Evolutionary conservation across 2,113 vertebrate species (phyloP).

Genomic region (Aix galericulata): DNA sequence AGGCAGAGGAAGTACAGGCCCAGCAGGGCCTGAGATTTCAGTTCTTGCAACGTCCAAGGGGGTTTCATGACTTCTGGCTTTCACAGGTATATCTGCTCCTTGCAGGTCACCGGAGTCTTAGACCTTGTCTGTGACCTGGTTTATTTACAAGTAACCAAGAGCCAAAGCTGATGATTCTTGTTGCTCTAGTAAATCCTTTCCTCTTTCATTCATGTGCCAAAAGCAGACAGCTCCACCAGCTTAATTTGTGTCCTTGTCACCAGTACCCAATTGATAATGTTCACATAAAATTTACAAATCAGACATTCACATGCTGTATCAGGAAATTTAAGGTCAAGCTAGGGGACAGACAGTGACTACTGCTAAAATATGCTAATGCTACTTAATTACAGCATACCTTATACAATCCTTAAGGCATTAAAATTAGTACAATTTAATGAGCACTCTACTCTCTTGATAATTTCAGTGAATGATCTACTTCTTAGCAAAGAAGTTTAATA

Average conservation of each 20-base stretch:
- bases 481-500: constrained; percentile 30
- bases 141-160: neutral
- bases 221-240: neutral
- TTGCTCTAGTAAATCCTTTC: neutral
- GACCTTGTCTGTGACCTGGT: neutral
- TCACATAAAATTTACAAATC: constrained; percentile 30
- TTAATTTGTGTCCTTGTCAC: neutral
- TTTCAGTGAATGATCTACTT: constrained; percentile 18
- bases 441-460: neutral
- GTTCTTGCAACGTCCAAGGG: neutral
- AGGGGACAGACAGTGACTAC: constrained; percentile 1
- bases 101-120: neutral
- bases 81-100: neutral
- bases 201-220: neutral
- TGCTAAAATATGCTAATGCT: constrained; percentile 61
- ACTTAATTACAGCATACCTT: constrained; percentile 47
- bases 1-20: neutral
- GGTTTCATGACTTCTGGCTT: neutral
- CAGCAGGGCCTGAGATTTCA: neutral
- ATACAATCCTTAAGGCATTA: constrained; percentile 23
- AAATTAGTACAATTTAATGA: constrained; percentile 42
- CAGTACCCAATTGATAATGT: neutral
- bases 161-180: neutral
- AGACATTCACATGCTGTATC: neutral
- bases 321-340: constrained; percentile 31